Conservation (phyloP, 2,888 invertebrate genomes). For the Protophormia terraenovae region DNA sequence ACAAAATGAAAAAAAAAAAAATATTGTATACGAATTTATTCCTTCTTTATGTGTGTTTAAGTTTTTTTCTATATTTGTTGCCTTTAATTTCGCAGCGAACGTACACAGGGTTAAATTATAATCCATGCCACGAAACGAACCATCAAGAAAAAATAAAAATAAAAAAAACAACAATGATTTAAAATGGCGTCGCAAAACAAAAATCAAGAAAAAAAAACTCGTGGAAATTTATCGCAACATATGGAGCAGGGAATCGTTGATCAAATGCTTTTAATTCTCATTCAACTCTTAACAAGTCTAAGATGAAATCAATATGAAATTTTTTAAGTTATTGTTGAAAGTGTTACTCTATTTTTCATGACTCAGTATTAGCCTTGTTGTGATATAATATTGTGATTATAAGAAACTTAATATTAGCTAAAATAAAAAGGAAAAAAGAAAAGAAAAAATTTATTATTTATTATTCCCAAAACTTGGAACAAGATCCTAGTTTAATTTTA, state of each 20-base stretch:
- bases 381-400: too few species aligned
- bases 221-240: not conserved
- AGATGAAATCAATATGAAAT: too few species aligned
- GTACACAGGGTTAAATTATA: slow-evolving; percentile 38
- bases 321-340: too few species aligned
- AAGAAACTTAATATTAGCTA: too few species aligned
- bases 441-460: too few species aligned
- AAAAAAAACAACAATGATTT: not conserved
- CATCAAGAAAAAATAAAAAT: too few species aligned
- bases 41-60: not conserved
- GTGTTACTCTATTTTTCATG: too few species aligned
- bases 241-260: not conserved
- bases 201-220: not conserved
- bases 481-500: not conserved
- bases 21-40: not conserved
- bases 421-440: too few species aligned
- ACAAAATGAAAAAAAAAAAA: not conserved
- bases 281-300: not conserved
- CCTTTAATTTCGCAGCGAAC: not conserved
- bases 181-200: slow-evolving; percentile 36
- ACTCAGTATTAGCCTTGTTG: too few species aligned
- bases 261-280: slow-evolving; percentile 11
- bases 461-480: too few species aligned
- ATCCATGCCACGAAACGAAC: slow-evolving; percentile 19
- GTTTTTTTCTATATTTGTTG: not conserved